Evolutionary conservation across 2,797 vertebrate species (phyloP).

Genomic region (Hippoglossus hippoglossus): DNA sequence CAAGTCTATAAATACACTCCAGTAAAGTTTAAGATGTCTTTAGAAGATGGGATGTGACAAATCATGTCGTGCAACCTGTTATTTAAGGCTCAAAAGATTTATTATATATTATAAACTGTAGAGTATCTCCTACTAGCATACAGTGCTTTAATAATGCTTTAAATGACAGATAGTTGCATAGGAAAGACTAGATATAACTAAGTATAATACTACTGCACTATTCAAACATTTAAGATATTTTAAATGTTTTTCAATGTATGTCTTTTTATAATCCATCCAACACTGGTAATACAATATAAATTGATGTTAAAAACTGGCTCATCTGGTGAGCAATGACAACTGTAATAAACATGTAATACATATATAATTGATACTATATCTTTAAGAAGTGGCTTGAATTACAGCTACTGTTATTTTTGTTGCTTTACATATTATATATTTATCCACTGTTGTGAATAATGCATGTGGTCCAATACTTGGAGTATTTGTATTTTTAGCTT

Average conservation of each 20-base stretch:
- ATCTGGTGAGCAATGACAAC: background rate
- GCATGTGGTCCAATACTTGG: too few relatives aligned
- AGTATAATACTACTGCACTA: too few relatives aligned
- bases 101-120: too few relatives aligned
- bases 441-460: too few relatives aligned
- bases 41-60: background rate
- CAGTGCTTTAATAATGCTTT: constrained; percentile 7
- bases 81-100: too few relatives aligned
- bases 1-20: constrained; percentile 10
- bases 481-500: too few relatives aligned
- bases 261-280: background rate
- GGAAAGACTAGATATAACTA: constrained; percentile 3
- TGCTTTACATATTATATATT: too few relatives aligned
- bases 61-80: too few relatives aligned
- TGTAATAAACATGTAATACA: background rate
- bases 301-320: background rate
- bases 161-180: constrained; percentile 2
- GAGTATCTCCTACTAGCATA: background rate
- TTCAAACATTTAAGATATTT: too few relatives aligned
- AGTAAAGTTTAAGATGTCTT: background rate
- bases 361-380: background rate
- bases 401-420: background rate
- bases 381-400: background rate
- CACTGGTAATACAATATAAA: background rate
- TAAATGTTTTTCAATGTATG: background rate